phyloP scores from a whole-genome alignment of 1,140 invertebrate species.

The Stegodyphus mimosarum region DNA sequence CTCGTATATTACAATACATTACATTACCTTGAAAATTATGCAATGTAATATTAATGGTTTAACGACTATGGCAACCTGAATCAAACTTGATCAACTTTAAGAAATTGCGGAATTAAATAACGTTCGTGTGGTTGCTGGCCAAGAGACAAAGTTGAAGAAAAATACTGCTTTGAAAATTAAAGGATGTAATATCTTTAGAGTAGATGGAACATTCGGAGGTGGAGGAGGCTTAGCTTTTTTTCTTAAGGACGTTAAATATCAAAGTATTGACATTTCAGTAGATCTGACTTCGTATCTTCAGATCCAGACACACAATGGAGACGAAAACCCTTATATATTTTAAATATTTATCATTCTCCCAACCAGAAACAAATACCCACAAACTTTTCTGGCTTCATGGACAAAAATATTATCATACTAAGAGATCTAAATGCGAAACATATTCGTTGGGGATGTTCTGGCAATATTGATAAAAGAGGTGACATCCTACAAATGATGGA shows the following conservation, averaged over 20 bases:
- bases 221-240: neutral
- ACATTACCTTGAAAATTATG: neutral
- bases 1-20: no score
- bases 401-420: no score
- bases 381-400: neutral
- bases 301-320: neutral
- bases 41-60: neutral
- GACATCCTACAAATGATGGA: neutral
- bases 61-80: neutral
- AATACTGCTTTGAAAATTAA: neutral
- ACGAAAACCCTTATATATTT: neutral
- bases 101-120: neutral
- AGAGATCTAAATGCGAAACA: neutral
- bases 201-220: neutral
- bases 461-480: neutral
- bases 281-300: neutral
- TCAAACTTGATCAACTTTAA: neutral
- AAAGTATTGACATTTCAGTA: neutral
- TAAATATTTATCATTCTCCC: neutral
- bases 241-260: neutral
- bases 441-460: neutral
- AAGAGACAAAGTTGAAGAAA: neutral
- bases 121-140: neutral
- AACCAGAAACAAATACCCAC: neutral
- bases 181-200: neutral